Percentiles rank a stretch among this genome's conserved stretches.
phyloP scores from a whole-genome alignment of 2,888 invertebrate genomes.

The Orthosia incerta region DNA sequence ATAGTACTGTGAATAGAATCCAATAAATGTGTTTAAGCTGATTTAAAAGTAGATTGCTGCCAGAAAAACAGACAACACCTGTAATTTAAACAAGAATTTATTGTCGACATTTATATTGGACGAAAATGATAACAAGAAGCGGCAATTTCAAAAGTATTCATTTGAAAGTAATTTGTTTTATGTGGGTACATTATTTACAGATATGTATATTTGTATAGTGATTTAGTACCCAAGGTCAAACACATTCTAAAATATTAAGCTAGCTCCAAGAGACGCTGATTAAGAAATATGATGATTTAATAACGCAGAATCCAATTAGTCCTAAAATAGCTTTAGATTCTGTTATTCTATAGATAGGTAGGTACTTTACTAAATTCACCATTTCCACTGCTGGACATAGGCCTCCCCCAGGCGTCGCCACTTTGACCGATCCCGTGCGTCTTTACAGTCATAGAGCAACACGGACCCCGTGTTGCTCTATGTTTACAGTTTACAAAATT shows the following conservation, averaged over 20 bases:
- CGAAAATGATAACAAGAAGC: constrained; percentile 27
- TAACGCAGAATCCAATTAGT: too few relatives aligned
- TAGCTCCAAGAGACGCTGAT: background rate
- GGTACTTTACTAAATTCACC: too few relatives aligned
- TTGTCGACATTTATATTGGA: background rate
- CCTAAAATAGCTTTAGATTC: background rate
- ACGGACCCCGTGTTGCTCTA: too few relatives aligned
- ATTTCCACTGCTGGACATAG: too few relatives aligned
- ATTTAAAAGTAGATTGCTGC: background rate
- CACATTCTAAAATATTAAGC: too few relatives aligned
- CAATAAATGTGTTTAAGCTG: background rate
- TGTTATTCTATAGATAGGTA: too few relatives aligned
- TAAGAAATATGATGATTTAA: too few relatives aligned
- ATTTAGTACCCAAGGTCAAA: too few relatives aligned
- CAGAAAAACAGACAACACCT: background rate
- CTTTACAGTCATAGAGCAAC: too few relatives aligned
- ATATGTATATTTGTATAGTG: background rate
- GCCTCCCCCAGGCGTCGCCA: too few relatives aligned
- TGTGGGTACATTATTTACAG: constrained; percentile 32
- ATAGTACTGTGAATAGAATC: background rate
- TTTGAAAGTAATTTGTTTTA: constrained; percentile 37
- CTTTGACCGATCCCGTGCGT: too few relatives aligned
- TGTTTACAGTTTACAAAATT: too few relatives aligned
- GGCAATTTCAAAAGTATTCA: constrained; percentile 40
- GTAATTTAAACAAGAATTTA: background rate